Evolutionary conservation across 2,113 vertebrate species (phyloP), one percentile per base, ranked within the genome.

Genomic region (Picathartes gymnocephalus): DNA sequence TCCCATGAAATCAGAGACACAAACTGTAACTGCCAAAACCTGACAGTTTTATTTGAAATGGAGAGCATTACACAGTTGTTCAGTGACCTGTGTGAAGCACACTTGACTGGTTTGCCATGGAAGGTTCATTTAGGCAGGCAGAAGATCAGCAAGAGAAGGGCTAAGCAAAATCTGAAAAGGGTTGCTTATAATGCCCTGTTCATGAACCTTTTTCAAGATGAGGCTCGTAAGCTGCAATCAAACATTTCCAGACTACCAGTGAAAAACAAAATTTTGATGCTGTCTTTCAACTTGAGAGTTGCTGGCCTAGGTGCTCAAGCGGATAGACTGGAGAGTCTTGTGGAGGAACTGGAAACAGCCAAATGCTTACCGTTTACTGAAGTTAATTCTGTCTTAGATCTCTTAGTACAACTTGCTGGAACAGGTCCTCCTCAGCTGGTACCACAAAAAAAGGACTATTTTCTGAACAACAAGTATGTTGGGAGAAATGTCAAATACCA

Each of bases 221-320:
- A 98, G 61, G 54, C 95, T 62, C 95, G 39, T n/a, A 90, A 82
- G 74, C 88, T 85, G 54, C 98, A 89, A 15, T 93, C 95, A 73
- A 97, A 95, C 2, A 12, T 92, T 37, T 81, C 97, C 5, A 96
- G 68, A 42, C 98, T 98, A 7, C 99, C 99, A 0, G 97, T 98
- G 72, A 98, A 98, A 74, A 99, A 99, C 97, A 99, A 98, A 97
- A 94, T 99, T 78, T 96, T 99, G 86, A 99, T 99, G 99, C 92
- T 99, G 88, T 99, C 99, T 72, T 99, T 99, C 81, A 98, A 99
- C 95, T 71, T 99, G 84, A 98, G 99, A 4, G 98, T 99, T 53
- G 98, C 98, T 6, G 99, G 99, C 35, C 97, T 98, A n/a, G 93
- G 96, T 23, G 97, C 98, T 44, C 98, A 99, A 17, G 99, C 99